Percentiles rank a stretch among this genome's conserved stretches.
These are phyloP conservation scores for Siphlonurus alternatus DNA, from an alignment of 2,888 invertebrate genomes.

Conservation along the genomic window DNA sequence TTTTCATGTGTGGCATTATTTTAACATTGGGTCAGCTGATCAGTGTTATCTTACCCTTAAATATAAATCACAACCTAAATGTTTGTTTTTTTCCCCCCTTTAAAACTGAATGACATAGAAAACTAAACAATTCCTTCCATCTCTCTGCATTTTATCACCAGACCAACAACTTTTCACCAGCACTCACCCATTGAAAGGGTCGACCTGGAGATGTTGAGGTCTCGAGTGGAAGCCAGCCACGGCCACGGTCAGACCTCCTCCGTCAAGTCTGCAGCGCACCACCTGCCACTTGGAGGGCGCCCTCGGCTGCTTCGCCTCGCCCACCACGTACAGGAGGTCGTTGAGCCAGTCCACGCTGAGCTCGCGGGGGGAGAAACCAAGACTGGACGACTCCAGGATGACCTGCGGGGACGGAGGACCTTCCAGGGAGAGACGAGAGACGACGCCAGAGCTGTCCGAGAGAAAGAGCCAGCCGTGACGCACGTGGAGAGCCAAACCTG, in stretches of 20 bases:
- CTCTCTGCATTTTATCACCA: no score
- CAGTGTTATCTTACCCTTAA: no score
- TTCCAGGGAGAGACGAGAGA: conserved; percentile 32
- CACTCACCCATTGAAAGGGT: conserved; percentile 78
- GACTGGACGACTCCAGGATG: conserved; percentile 27
- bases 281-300: conserved; percentile 45
- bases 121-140: no score
- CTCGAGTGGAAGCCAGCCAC: conserved; percentile 48
- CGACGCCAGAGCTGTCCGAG: conserved; percentile 51
- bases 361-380: conserved; percentile 42
- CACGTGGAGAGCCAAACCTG: conserved; percentile 65
- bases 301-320: conserved; percentile 33
- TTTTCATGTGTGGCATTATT: no score
- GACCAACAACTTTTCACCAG: no score
- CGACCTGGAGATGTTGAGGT: conserved; percentile 71
- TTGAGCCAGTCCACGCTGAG: conserved; percentile 82
- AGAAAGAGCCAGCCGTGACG: conserved; percentile 50
- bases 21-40: no score
- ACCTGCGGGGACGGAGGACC: conserved; percentile 18
- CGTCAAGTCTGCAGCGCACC: conserved; percentile 55
- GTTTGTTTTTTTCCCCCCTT: no score
- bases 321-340: conserved; percentile 64
- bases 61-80: no score
- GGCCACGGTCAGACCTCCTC: conserved; percentile 49
- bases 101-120: no score